Base-by-base conservation (phyloP, 2,888 invertebrate species). In the Eristalinus aeneus region DNA sequence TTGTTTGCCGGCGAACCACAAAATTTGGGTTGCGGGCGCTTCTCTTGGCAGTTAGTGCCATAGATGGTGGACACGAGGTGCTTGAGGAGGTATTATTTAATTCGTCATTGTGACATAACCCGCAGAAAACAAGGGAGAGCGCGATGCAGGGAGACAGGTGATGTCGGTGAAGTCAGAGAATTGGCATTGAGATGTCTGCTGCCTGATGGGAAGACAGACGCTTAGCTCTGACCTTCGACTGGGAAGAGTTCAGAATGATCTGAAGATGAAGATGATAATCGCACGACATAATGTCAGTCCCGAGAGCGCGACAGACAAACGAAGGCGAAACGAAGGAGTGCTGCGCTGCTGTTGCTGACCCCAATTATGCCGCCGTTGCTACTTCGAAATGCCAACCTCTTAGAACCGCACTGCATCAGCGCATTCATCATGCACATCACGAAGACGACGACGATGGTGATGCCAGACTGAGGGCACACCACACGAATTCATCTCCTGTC, bases 261-360 rank as follows among this genome's bases (percentile, higher is more conserved):
- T n/a, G 39, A 23, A 22, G 22, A 22, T 11, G 23, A 23, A 23
- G 56, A 56, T 46, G 23, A 56, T 56, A 23, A 20, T 56, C 56
- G 56, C 56, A 16, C 53, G 11, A 46, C 36, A 65, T 61, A 83
- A 85, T 80, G 79, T 76, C 75, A 77, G 73, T 76, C n/a, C n/a
- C 27, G 39, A 68, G 68, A 60, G 76, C 72, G 76, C 72, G 75
- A 76, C 39, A 39, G 4, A 36, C 36, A 12, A 36, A 79, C 79
- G 84, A 67, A 71, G 71, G 58, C 64, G 64, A 58, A 60, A 39
- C 46, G 69, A 69, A 77, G 85, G 85, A 68, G 85, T 80, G 80
- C 68, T 77, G 39, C 32, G 27, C 27, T 68, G 32, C 23, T 23
- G 8, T 2, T 69, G 75, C 56, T 79, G 79, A 79, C 72, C 60